phyloP scores from a whole-genome alignment of 2,113 vertebrate species.

The Etheostoma spectabile region DNA sequence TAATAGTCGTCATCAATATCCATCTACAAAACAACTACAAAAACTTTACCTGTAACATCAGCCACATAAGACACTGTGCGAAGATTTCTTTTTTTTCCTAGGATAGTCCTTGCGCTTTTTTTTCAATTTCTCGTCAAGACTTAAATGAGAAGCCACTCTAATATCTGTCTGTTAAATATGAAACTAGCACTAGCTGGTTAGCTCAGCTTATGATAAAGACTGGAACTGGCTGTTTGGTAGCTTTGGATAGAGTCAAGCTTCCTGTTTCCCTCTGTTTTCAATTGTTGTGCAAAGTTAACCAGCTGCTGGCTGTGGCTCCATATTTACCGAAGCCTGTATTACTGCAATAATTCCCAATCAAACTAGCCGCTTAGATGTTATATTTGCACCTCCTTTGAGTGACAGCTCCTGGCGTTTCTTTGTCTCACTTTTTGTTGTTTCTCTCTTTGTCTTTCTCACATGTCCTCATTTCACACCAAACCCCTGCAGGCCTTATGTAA shows the following conservation, averaged over 20 bases:
- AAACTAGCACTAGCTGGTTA: not conserved
- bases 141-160: no score
- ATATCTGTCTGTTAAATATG: not conserved
- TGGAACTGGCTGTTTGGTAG: not conserved
- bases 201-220: not conserved
- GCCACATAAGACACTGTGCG: not conserved
- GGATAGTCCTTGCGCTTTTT: not conserved
- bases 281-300: not conserved
- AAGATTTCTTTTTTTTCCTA: no score
- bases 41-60: not conserved
- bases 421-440: constrained; percentile 19
- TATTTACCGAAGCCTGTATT: not conserved
- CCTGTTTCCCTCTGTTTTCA: not conserved
- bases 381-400: not conserved
- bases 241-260: not conserved
- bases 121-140: not conserved
- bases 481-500: constrained; percentile 49
- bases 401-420: constrained; percentile 22
- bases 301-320: not conserved
- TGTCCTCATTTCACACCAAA: constrained; percentile 40
- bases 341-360: not conserved
- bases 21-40: not conserved
- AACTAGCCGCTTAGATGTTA: not conserved
- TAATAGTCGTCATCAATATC: not conserved
- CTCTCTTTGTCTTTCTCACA: constrained; percentile 19